Evolutionary conservation across 2,797 vertebrate species (phyloP).

Genomic region (Schizopygopsis pylzovi): DNA sequence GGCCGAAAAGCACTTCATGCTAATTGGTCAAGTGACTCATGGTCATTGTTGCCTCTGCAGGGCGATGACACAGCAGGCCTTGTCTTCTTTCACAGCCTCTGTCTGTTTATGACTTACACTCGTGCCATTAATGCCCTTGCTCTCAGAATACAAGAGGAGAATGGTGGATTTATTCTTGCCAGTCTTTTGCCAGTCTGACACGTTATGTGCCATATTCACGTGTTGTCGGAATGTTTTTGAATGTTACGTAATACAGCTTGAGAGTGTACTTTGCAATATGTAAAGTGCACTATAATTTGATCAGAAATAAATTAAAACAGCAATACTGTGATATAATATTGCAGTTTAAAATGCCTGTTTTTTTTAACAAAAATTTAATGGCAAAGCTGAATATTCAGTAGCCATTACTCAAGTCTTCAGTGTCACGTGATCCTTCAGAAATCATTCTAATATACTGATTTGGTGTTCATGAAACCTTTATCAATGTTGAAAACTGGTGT

Average conservation of each 20-base stretch:
- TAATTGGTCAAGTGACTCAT: conserved; percentile 51
- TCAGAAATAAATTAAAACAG: neutral
- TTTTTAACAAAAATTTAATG: too few species aligned
- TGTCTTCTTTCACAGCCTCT: conserved; percentile 56
- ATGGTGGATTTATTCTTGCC: conserved; percentile 35
- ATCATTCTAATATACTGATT: neutral
- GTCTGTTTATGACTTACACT: conserved; percentile 49
- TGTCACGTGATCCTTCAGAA: neutral
- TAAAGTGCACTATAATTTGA: neutral
- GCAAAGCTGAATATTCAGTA: neutral
- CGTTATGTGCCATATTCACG: neutral
- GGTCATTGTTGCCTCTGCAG: conserved; percentile 51
- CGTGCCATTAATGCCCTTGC: conserved; percentile 32
- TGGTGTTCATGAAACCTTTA: neutral
- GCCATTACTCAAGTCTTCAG: neutral
- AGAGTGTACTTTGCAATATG: neutral
- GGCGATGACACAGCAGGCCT: conserved; percentile 56
- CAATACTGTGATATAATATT: neutral
- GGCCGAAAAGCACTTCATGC: conserved; percentile 14
- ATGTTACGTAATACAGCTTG: neutral
- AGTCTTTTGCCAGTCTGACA: neutral
- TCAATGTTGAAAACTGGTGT: too few species aligned
- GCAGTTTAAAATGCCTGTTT: neutral
- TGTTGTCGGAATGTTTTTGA: neutral
- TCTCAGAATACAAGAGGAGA: conserved; percentile 27